Evolutionary conservation across 2,888 invertebrate genomes (phyloP).

Genomic region (Amphipyra berbera): DNA sequence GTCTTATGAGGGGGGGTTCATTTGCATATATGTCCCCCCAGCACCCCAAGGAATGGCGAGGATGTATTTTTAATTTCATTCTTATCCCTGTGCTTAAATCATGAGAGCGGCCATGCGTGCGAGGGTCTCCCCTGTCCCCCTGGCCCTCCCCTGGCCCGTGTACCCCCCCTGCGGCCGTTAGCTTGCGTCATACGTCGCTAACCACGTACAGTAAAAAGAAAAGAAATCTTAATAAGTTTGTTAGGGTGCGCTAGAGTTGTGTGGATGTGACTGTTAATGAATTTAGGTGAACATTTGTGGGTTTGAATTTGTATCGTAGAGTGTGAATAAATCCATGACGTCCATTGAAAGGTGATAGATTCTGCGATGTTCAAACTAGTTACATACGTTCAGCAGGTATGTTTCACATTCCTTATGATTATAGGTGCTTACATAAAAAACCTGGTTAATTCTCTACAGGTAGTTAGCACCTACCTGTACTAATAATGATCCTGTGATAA

Average conservation of each 20-base stretch:
- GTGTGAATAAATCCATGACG: too few relatives aligned
- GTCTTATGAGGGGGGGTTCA: slow-evolving; percentile 86
- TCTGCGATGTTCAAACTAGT: too few relatives aligned
- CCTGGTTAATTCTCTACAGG: too few relatives aligned
- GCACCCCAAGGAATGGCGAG: slow-evolving; percentile 87
- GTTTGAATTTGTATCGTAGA: too few relatives aligned
- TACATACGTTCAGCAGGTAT: too few relatives aligned
- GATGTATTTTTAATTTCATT: slow-evolving; percentile 91
- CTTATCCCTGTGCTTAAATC: slow-evolving; percentile 90
- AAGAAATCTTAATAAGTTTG: slow-evolving; percentile 90
- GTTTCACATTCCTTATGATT: too few relatives aligned
- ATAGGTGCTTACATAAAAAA: too few relatives aligned
- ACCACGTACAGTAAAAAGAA: slow-evolving; percentile 90
- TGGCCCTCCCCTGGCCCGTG: slow-evolving; percentile 60
- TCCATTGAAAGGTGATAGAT: too few relatives aligned
- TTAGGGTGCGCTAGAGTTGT: slow-evolving; percentile 80
- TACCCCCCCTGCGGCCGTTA: slow-evolving; percentile 75
- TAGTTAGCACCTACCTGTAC: too few relatives aligned
- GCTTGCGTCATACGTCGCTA: slow-evolving; percentile 90
- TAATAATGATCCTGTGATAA: too few relatives aligned
- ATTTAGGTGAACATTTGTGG: slow-evolving; percentile 1
- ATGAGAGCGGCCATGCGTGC: slow-evolving; percentile 90
- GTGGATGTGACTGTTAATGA: slow-evolving; percentile 71
- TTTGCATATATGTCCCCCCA: slow-evolving; percentile 89
- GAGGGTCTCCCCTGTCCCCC: slow-evolving; percentile 73